Base-by-base conservation (phyloP, 2,797 vertebrate genomes). In the Neopelma chrysocephalum region DNA sequence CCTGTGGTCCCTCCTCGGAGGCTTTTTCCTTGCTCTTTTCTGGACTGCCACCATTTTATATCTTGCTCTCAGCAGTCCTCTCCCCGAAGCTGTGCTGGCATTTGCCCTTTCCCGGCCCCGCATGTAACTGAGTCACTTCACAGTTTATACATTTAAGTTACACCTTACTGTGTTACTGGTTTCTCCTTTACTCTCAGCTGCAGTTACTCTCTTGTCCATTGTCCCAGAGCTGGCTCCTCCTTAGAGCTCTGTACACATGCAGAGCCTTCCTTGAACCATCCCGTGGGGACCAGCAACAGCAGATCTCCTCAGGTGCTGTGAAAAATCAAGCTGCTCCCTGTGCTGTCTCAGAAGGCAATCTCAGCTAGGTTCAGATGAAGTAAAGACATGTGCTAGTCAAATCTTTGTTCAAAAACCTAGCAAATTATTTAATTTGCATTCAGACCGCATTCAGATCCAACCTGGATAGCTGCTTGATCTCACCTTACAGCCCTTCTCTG, bases 201-300 rank as follows among this genome's bases (percentile, higher is more conserved):
- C 71, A 47, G 48, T 62, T 62, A 32, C 32, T 76, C 25, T 54
- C 76, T 29, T 29, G 56, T 40, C 58, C 1, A 0, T 72, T 77
- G 87, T 89, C 71, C 32, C 58, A 36, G 66, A 65, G 51, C n/a
- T 5, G 8, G 47, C 75, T 72, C 47, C 70, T 85, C 64, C 47
- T 5, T 45, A 47, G 70, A 45, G 78, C 54, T 92, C 78, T 0
- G 1, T 64, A 32, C 51, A 12, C 0, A 0, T 60, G 50, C 61
- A 69, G 83, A 70, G 19, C n/a, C 26, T 73, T 84, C 62, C 89
- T 70, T 51, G 62, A 38, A 17, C 43, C 4, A 2, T 76, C 51
- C 38, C 34, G 1, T 3, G 25, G 62, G 36, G 34, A 42, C 11
- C 60, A 31, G 73, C 61, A 77, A n/a, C 12, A 29, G 71, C 78